Evolutionary conservation across 2,888 invertebrate genomes (phyloP).

Genomic region (Mactromeris polynyma): DNA sequence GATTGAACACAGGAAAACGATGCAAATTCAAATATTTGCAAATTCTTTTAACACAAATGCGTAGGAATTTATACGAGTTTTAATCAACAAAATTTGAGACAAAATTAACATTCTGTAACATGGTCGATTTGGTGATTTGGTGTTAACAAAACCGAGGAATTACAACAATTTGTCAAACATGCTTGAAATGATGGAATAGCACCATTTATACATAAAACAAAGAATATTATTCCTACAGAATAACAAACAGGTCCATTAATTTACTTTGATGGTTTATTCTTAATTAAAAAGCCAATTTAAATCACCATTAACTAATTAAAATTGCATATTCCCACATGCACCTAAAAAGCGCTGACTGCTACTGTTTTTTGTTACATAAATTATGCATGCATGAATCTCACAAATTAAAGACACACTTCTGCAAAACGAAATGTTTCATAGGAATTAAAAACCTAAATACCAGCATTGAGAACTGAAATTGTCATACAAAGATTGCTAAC

Average conservation of each 20-base stretch:
- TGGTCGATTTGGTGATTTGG: not conserved
- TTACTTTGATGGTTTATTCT: constrained; percentile 15
- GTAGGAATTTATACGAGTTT: no score
- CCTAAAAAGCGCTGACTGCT: not conserved
- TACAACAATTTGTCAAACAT: constrained; percentile 14
- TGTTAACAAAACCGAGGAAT: not conserved
- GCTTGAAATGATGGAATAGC: not conserved
- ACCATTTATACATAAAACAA: not conserved
- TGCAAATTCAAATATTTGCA: not conserved
- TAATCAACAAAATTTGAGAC: not conserved
- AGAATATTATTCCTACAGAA: not conserved
- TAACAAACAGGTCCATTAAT: constrained; percentile 19
- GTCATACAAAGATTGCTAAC: no score
- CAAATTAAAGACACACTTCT: constrained; percentile 18
- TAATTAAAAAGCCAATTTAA: constrained; percentile 17
- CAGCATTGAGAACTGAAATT: no score
- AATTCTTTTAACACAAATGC: not conserved
- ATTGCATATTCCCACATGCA: constrained; percentile 11
- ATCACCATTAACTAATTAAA: constrained; percentile 21
- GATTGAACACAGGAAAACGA: not conserved
- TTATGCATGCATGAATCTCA: not conserved
- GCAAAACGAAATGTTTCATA: not conserved
- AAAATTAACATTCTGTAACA: not conserved
- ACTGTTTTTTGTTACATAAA: not conserved
- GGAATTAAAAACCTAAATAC: no score